Percentiles rank a stretch among this genome's conserved stretches.
phyloP scores from a whole-genome alignment of 1,140 invertebrate species.

The Sesamia nonagrioides region DNA sequence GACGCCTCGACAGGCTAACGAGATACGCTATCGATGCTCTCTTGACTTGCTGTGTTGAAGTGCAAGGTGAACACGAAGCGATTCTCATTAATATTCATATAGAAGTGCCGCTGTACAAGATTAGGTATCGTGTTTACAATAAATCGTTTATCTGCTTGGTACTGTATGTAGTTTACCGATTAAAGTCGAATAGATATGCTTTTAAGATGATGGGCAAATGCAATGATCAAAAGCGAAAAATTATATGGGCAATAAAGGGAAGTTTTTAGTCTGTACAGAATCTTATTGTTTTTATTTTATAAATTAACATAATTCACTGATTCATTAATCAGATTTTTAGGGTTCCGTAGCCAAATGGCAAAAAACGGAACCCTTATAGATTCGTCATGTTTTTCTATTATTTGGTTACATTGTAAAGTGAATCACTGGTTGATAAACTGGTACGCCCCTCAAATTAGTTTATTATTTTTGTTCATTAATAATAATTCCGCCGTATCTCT shows the following conservation, averaged over 20 bases:
- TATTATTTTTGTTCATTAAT: background rate
- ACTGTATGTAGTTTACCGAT: background rate
- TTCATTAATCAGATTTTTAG: no score
- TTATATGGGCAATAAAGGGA: no score
- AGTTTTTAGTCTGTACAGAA: no score
- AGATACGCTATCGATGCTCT: slow-evolving; percentile 14
- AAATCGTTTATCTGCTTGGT: background rate
- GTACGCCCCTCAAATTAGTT: slow-evolving; percentile 17
- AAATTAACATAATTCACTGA: background rate
- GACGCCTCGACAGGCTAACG: background rate
- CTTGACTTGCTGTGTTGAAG: slow-evolving; percentile 22
- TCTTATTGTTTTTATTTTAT: background rate
- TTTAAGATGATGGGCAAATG: background rate
- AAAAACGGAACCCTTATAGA: no score
- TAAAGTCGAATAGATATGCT: background rate
- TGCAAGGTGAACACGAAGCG: slow-evolving; percentile 16
- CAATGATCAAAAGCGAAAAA: no score
- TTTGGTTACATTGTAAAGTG: background rate
- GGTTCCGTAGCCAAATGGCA: no score
- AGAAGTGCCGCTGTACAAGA: background rate
- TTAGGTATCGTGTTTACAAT: slow-evolving; percentile 1
- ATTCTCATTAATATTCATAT: background rate
- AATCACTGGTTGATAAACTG: slow-evolving; percentile 17
- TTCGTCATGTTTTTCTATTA: no score
- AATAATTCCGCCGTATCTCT: no score